A percentile compares a stretch with the other conserved stretches of the same genome.
phyloP scores from a whole-genome alignment of 2,113 vertebrate genomes.

The Triplophysa rosa region DNA sequence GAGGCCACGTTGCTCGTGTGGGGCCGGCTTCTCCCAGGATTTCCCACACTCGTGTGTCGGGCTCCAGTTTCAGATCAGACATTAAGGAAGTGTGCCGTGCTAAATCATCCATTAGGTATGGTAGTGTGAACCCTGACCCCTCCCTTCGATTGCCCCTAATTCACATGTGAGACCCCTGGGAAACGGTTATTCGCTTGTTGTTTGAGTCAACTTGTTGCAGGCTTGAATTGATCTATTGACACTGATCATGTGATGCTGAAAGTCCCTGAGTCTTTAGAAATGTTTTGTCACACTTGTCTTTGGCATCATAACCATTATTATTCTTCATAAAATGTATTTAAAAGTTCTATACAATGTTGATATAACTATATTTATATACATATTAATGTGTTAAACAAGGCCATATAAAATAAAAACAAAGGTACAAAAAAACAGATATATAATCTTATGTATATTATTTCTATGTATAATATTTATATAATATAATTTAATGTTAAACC shows the following conservation, averaged over 20 bases:
- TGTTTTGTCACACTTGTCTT: not conserved
- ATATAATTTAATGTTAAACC: not conserved
- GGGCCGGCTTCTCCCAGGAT: constrained; percentile 60
- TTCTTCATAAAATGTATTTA: no score
- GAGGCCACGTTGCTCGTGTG: constrained; percentile 52
- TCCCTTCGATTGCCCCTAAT: constrained; percentile 32
- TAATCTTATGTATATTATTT: not conserved
- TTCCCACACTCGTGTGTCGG: constrained; percentile 76
- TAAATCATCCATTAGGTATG: constrained; percentile 77
- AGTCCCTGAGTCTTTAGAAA: not conserved
- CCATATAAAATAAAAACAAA: not conserved
- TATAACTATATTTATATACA: no score
- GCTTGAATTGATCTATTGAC: constrained; percentile 5
- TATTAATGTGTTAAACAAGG: not conserved
- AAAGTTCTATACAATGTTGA: no score
- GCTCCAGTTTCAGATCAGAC: constrained; percentile 62
- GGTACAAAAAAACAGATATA: no score
- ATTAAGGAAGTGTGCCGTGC: constrained; percentile 84
- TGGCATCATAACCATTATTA: not conserved
- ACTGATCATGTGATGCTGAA: not conserved
- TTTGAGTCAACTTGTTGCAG: constrained; percentile 50
- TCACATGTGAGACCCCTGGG: constrained; percentile 44
- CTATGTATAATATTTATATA: not conserved
- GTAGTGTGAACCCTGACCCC: constrained; percentile 60
- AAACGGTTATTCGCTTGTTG: constrained; percentile 42